A percentile compares a stretch with the other conserved stretches of the same genome.
These are phyloP conservation scores for Penaeus vannamei DNA, from an alignment of 1,140 invertebrate genomes.

Conservation along the genomic window DNA sequence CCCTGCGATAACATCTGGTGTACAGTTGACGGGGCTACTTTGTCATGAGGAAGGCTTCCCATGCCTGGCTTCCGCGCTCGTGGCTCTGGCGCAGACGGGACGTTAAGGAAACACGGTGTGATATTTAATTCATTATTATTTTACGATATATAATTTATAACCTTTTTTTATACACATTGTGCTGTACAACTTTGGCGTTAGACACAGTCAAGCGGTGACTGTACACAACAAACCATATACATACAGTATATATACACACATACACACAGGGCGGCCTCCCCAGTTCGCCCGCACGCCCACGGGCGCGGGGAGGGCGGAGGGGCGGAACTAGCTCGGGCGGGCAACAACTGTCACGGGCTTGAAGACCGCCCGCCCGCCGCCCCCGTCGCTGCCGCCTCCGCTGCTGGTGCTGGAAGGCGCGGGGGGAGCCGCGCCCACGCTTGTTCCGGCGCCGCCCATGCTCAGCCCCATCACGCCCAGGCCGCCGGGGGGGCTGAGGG, in stretches of 20 bases:
- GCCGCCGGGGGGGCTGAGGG: conserved; percentile 14
- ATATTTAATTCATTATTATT: conserved; percentile 26
- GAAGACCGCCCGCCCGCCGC: conserved; percentile 30
- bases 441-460: not conserved
- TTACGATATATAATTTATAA: conserved; percentile 40
- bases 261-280: not conserved
- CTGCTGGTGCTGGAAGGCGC: conserved; percentile 27
- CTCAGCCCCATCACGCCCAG: conserved; percentile 18
- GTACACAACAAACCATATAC: conserved; percentile 41
- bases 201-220: conserved; percentile 31
- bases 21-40: too few species aligned
- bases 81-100: too few species aligned
- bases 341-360: conserved; percentile 61
- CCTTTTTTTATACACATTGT: conserved; percentile 47
- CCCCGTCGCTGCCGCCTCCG: conserved; percentile 11
- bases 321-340: conserved; percentile 51
- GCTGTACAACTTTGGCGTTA: conserved; percentile 58
- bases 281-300: not conserved
- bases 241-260: conserved; percentile 52
- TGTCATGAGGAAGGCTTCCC: too few species aligned
- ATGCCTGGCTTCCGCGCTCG: not conserved
- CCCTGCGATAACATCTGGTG: not conserved
- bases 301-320: not conserved
- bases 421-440: not conserved
- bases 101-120: not conserved